Base-by-base conservation (phyloP, 2,797 vertebrate genomes). In the Ciconia nigra region DNA sequence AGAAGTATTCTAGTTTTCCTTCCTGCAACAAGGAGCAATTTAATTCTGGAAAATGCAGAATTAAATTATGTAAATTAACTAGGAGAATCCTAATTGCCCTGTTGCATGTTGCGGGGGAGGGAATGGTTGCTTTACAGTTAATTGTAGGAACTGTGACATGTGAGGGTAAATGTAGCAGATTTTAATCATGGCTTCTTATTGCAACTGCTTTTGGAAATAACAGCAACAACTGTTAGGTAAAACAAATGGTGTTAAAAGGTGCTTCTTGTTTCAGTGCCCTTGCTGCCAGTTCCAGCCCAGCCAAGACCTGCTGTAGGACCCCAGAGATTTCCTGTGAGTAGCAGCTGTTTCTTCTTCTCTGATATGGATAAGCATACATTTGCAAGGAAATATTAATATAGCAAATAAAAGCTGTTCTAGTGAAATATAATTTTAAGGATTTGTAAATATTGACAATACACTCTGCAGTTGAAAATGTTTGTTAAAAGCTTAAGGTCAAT, bases 321-420 rank as follows among this genome's bases (percentile, higher is more conserved):
- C 98, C 99, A 99, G 98, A 99, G 99, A 98, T 99, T 99, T 98
- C 99, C 99, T 42, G 99, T 99, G 98, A 99, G 99, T 99, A 99
- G 98, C 98, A 98, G 98, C 98, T 98, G 98, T 98, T 98, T 98
- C 97, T 96, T 97, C 97, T 97, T 97, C 95, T 90, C 69, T 90
- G 96, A 98, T 97, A 98, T 97, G 94, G 98, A 97, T 97, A 97
- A 96, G 93, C 98, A 97, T 97, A 97, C 96, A 98, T 94, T 98
- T 97, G 94, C 93, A 98, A 97, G 97, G 98, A 98, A 98, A 97
- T 98, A 98, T 98, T 98, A 98, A 98, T 98, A 98, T 83, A 97
- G 98, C 98, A 99, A 98, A 99, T 99, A 98, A 98, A 97, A 94
- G 98, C 95, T 95, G 97, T 97, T 97, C 98, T 94, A 96, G 96